phyloP scores from a whole-genome alignment of 2,888 invertebrate species.

The Epinotia bilunana region DNA sequence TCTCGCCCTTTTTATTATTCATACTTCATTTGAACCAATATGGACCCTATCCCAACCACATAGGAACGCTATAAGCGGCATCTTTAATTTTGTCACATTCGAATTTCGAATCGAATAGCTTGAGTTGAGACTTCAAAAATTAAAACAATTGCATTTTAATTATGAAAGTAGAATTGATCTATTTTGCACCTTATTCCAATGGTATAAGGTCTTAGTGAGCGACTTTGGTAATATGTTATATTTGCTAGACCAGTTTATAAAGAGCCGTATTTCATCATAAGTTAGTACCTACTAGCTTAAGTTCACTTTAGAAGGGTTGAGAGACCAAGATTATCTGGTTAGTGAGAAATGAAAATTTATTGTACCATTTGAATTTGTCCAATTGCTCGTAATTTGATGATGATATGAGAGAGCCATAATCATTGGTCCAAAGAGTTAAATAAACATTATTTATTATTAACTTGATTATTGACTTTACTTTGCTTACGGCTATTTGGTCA shows the following conservation, averaged over 20 bases:
- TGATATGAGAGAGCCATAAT: constrained; percentile 18
- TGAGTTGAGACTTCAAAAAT: background rate
- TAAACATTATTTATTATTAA: constrained; percentile 17
- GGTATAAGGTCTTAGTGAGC: background rate
- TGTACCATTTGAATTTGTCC: constrained; percentile 26
- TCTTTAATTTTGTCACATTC: background rate
- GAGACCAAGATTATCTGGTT: constrained; percentile 27
- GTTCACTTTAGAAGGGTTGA: background rate
- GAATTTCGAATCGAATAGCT: constrained; percentile 16
- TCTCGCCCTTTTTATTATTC: background rate
- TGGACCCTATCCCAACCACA: background rate
- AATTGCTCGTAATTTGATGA: constrained; percentile 39
- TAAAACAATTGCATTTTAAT: constrained; percentile 3
- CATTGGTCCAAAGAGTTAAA: constrained; percentile 17
- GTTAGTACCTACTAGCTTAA: constrained; percentile 38
- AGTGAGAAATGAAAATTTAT: constrained; percentile 44
- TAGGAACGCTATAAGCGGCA: background rate
- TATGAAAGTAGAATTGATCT: background rate
- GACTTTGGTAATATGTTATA: background rate
- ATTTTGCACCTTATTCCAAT: background rate
- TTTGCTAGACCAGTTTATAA: constrained; percentile 16
- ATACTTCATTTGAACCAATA: constrained; percentile 12
- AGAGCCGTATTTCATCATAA: constrained; percentile 42
- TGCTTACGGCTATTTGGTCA: background rate
- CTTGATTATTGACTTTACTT: background rate